These are phyloP conservation scores for Oryzias melastigma DNA, from an alignment of 2,113 vertebrate genomes.

Conservation along the genomic window DNA sequence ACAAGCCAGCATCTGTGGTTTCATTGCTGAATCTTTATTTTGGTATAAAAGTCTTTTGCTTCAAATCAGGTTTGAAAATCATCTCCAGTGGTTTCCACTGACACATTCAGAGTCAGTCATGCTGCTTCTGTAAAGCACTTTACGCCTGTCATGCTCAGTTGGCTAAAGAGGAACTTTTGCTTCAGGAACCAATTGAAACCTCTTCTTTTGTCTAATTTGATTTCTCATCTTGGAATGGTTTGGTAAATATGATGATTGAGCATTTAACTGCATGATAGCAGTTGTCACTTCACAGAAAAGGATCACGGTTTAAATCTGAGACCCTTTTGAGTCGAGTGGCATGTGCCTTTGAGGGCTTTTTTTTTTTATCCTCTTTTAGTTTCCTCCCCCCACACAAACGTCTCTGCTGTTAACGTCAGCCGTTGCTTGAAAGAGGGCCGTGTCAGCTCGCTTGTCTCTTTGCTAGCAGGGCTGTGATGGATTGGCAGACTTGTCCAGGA, in stretches of 20 bases:
- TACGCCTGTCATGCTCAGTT: too few species aligned
- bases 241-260: background rate
- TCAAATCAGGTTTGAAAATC: too few species aligned
- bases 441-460: background rate
- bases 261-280: background rate
- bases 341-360: too few species aligned
- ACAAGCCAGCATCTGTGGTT: too few species aligned
- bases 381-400: too few species aligned
- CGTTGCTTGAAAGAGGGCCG: background rate
- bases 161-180: conserved; percentile 6
- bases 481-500: background rate
- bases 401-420: background rate
- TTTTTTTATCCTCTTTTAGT: too few species aligned
- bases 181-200: background rate
- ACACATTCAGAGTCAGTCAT: too few species aligned
- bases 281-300: background rate
- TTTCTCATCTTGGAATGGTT: conserved; percentile 3
- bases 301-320: background rate
- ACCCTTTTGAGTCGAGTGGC: too few species aligned
- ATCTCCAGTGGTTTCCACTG: too few species aligned
- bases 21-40: too few species aligned
- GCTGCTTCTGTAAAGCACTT: too few species aligned
- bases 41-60: too few species aligned
- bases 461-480: background rate
- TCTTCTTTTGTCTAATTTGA: background rate